phyloP scores from a whole-genome alignment of 2,113 vertebrate genomes.

The Alligator sinensis region DNA sequence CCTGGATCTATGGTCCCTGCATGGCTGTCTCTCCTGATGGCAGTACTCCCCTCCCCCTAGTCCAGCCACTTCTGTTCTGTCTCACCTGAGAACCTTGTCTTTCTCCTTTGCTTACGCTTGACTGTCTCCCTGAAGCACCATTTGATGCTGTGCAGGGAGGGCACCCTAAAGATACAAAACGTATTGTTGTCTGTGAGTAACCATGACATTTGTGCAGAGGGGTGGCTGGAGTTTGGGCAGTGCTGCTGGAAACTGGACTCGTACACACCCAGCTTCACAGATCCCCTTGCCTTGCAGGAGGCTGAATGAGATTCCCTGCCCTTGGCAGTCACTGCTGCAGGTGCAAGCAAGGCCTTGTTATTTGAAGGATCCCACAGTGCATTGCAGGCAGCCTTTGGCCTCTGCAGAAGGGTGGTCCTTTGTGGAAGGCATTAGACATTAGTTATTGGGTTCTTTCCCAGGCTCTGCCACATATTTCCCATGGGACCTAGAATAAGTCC shows the following conservation, averaged over 20 bases:
- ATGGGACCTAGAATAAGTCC: neutral
- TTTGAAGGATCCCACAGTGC: neutral
- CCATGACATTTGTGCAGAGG: neutral
- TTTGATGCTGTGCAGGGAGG: neutral
- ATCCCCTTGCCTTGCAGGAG: neutral
- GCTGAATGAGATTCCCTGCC: neutral
- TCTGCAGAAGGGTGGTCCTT: too few relatives aligned
- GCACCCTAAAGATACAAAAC: slow-evolving; percentile 25
- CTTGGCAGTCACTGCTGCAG: neutral
- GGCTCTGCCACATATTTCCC: neutral
- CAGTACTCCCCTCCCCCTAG: neutral
- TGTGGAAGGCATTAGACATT: neutral
- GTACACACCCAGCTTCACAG: too few relatives aligned
- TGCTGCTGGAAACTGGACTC: neutral
- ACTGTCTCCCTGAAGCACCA: slow-evolving; percentile 31
- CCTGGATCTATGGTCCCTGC: slow-evolving; percentile 3
- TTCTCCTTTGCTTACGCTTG: slow-evolving; percentile 43
- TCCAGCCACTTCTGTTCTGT: slow-evolving; percentile 19
- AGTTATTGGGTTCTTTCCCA: slow-evolving; percentile 17
- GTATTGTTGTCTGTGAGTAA: slow-evolving; percentile 16
- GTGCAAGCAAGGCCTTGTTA: neutral
- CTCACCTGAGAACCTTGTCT: slow-evolving; percentile 39
- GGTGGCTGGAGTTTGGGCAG: neutral
- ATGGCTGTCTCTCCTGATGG: slow-evolving; percentile 19
- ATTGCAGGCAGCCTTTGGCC: neutral